Evolutionary conservation across 2,888 invertebrate species (phyloP).

Genomic region (Agonopterix arenella): DNA sequence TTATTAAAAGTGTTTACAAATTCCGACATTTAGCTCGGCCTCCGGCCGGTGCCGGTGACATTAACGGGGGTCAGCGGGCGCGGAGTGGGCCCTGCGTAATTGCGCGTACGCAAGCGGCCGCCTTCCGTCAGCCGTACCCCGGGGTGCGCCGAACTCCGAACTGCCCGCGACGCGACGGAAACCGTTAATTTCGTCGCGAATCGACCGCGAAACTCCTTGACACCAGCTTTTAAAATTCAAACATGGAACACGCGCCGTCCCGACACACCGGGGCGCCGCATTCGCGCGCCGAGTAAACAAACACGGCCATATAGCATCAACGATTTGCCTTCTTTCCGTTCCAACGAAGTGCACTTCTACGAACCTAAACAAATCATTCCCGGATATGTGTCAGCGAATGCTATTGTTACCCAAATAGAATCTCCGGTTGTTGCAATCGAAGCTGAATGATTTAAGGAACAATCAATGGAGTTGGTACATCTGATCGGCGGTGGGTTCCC

Average conservation of each 20-base stretch:
- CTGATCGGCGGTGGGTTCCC: conserved; percentile 32
- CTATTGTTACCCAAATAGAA: conserved; percentile 1
- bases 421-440: conserved; percentile 13
- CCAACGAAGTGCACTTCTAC: conserved; percentile 42
- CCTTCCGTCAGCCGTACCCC: conserved; percentile 17
- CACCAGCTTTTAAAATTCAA: conserved; percentile 1
- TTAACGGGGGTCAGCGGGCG: conserved; percentile 27
- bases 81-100: conserved; percentile 12
- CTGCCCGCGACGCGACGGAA: conserved; percentile 5
- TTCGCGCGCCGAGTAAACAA: conserved; percentile 35
- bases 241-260: conserved; percentile 10
- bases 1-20: conserved; percentile 29
- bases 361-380: conserved; percentile 34
- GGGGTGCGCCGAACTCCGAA: conserved; percentile 7
- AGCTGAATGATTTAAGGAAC: conserved; percentile 4
- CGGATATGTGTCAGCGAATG: conserved; percentile 3
- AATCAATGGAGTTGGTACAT: conserved; percentile 11
- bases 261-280: conserved; percentile 17
- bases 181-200: conserved; percentile 5
- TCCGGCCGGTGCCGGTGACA: conserved; percentile 24
- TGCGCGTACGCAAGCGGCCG: conserved; percentile 16
- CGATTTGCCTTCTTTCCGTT: conserved; percentile 46
- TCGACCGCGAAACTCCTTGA: conserved; percentile 3
- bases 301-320: conserved; percentile 28
- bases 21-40: conserved; percentile 30